These are phyloP conservation scores for Noctua janthe DNA, from an alignment of 2,888 invertebrate species.

Conservation along the genomic window DNA sequence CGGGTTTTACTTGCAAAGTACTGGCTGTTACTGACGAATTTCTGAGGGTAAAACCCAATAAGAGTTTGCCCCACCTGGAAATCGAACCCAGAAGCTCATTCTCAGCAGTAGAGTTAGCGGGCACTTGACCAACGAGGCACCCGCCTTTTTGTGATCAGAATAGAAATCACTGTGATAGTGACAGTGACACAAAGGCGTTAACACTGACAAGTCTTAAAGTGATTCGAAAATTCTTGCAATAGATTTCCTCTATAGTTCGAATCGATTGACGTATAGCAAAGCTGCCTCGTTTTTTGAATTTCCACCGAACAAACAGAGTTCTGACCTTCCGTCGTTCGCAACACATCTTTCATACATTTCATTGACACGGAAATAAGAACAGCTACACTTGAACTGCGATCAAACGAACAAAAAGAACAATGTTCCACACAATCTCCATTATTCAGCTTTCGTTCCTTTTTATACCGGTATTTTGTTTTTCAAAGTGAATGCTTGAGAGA, in stretches of 20 bases:
- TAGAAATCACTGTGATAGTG: background rate
- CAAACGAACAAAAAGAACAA: conserved; percentile 21
- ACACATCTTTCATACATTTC: background rate
- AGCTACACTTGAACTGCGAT: background rate
- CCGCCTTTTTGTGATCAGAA: background rate
- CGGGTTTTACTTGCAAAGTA: too few species aligned
- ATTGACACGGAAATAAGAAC: background rate
- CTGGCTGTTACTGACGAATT: too few species aligned
- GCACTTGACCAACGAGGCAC: background rate
- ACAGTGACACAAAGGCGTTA: background rate
- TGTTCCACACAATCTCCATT: background rate
- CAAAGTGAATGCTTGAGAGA: conserved; percentile 11
- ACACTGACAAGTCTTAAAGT: background rate
- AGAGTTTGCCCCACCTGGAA: background rate
- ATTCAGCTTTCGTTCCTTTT: conserved; percentile 6
- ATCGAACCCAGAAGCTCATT: background rate
- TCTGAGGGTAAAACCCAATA: background rate
- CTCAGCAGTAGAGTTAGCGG: background rate
- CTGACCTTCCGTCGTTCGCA: background rate
- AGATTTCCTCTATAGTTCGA: background rate
- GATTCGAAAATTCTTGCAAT: background rate
- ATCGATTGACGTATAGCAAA: background rate
- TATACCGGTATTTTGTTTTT: conserved; percentile 26
- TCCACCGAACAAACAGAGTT: background rate
- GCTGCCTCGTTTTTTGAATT: background rate